Evolutionary conservation across 2,113 vertebrate genomes (phyloP).

Genomic region (Zosterops japonicus): DNA sequence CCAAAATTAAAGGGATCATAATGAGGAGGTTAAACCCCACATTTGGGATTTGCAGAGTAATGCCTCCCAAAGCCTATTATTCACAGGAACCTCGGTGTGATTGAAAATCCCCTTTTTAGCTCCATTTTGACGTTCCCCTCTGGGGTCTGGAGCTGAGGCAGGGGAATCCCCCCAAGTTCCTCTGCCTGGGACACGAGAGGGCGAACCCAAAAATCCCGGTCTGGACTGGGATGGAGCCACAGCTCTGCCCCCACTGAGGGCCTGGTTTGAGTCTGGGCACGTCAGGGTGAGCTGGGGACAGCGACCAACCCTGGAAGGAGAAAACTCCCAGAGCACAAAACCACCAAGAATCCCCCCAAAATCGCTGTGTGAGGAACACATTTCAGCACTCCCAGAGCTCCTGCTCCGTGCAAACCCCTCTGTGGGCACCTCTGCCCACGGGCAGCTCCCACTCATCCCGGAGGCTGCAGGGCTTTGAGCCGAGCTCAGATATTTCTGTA

Average conservation of each 20-base stretch:
- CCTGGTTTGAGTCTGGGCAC: neutral
- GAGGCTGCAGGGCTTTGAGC: neutral
- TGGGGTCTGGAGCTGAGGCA: fast-evolving
- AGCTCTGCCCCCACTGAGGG: fast-evolving
- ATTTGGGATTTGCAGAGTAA: neutral
- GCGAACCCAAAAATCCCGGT: neutral
- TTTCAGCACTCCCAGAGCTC: fast-evolving
- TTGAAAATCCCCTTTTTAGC: neutral
- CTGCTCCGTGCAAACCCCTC: neutral
- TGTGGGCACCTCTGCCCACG: neutral
- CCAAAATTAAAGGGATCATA: neutral
- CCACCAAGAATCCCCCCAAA: neutral
- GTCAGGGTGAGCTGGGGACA: fast-evolving
- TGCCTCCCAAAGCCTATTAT: neutral
- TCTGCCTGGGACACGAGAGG: fast-evolving
- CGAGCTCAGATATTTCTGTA: neutral
- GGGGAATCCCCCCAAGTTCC: neutral
- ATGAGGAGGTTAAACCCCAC: neutral
- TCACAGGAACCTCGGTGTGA: neutral
- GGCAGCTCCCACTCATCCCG: neutral
- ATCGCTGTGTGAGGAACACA: fast-evolving
- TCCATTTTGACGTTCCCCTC: neutral
- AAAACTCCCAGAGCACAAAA: neutral
- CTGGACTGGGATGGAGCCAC: fast-evolving
- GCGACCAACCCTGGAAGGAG: neutral